Conservation (phyloP, 2,888 invertebrate genomes). For the Apamea epomidion region DNA sequence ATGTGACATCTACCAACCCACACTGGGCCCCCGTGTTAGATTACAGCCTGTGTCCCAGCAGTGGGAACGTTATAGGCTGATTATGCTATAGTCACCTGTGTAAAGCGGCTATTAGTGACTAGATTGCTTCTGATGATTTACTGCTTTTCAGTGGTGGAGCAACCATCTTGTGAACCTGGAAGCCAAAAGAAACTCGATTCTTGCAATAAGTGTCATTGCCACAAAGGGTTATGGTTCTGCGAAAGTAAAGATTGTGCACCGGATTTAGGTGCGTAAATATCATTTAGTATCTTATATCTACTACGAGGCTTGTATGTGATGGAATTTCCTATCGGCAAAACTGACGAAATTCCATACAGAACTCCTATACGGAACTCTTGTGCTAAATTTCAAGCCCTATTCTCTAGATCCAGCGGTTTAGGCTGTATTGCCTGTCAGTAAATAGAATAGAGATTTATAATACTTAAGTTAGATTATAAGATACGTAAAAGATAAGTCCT, state of each 20-base stretch:
- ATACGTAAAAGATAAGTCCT: too few species aligned
- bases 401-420: neutral
- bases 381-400: neutral
- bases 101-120: too few species aligned
- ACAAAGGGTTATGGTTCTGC: neutral
- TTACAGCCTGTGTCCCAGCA: too few species aligned
- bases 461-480: too few species aligned
- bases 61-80: too few species aligned
- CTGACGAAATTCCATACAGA: neutral
- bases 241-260: neutral
- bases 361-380: neutral
- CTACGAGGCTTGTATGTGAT: neutral
- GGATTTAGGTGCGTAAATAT: neutral
- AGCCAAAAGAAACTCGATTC: neutral
- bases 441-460: too few species aligned
- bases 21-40: too few species aligned
- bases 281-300: neutral
- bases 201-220: neutral
- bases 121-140: neutral
- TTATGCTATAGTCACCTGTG: too few species aligned
- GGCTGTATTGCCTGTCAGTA: too few species aligned
- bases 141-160: neutral
- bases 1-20: too few species aligned
- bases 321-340: neutral
- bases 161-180: neutral